Evolutionary conservation across 2,797 vertebrate species (phyloP), one percentile per base, ranked within the genome.

Genomic region (Loriculus beryllinus): DNA sequence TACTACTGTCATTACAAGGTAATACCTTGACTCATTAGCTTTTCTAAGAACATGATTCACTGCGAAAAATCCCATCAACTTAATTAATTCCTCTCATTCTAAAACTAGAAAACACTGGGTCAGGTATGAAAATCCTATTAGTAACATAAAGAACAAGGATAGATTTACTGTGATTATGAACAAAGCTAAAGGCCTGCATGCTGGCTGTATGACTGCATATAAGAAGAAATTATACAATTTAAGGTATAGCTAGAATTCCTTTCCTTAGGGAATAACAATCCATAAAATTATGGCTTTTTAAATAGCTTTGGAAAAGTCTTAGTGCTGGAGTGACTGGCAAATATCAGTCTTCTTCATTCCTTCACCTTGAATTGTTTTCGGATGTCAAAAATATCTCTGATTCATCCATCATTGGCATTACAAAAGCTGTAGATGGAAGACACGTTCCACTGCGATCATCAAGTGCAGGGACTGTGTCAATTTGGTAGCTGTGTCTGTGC

Each of bases 311-410:
- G 89, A 82, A 70, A 49, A 80, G 56, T 83, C 43, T 91, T 86
- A 82, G 48, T 60, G 40, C 40, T 92, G 43, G 78, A 90, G 23
- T 92, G 77, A 92, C 87, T 95, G 47, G 76, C 79, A 93, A 92
- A 91, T 76, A 92, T 67, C 54, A 88, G 31, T 75, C 42, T 8
- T 94, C 78, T 74, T 42, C 3, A 39, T 88, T 93, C 67, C 86
- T 47, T 95, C 85, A 97, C 89, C 92, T 94, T 88, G 79, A 96
- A 90, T 95, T 88, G 33, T 91, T 94, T 92, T 91, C 56, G 67
- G 54, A 77, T 81, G 87, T 95, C 95, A 92, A 42, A 96, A 97
- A 96, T 95, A 90, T 63, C 82, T 94, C 88, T 92, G 92, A 96
- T 94, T 96, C 86, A 95, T 95, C 84, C 69, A 40, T 95, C 84